Base-by-base conservation (phyloP, 2,888 invertebrate species). In the Cephus nigrinus region DNA sequence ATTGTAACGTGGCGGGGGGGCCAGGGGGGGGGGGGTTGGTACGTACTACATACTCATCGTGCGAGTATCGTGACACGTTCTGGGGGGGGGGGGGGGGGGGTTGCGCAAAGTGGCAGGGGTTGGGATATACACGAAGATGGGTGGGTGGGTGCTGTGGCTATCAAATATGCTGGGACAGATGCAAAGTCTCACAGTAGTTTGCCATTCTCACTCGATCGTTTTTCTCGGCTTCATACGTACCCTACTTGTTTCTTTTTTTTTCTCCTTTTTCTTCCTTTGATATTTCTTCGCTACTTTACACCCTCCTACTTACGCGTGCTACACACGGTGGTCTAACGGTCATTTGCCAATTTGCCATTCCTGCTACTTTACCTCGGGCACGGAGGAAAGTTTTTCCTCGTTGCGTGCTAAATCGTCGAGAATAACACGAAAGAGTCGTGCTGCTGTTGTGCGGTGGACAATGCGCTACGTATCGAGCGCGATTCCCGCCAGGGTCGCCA, bases 111-210 rank as follows among this genome's bases (percentile, higher is more conserved):
- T 31, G 71, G 5, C 76, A 69, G 78, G 36, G 30, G 69, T 79
- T 74, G 69, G 68, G 79, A 32, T 71, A 73, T 69, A 40, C 31
- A 71, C 31, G 71, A 33, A 71, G 71, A 9, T 31, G 71, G 32
- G 71, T 32, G 71, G 35, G 4, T 35, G 3, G 32, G 69, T 32
- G n/a, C 80, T 82, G 79, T 80, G 83, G 85, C 84, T 87, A 91
- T 91, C 87, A 90, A 91, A 91, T 91, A 90, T 91, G 90, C 90
- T 86, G 78, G 86, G 88, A 86, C 91, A 91, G 91, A 91, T 90
- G 91, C 88, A 87, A 87, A 84, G 86, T 90, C 88, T 87, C 90
- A 90, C 90, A 89, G 88, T 90, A 90, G 90, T 90, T 90, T 89
- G 86, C 88, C 83, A 90, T 90, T 90, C 90, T 90, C 89, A 83